Percentiles rank a stretch among this genome's conserved stretches.
Evolutionary conservation across 2,113 vertebrate species (phyloP).

Genomic region (Rhabdornis inornatus): DNA sequence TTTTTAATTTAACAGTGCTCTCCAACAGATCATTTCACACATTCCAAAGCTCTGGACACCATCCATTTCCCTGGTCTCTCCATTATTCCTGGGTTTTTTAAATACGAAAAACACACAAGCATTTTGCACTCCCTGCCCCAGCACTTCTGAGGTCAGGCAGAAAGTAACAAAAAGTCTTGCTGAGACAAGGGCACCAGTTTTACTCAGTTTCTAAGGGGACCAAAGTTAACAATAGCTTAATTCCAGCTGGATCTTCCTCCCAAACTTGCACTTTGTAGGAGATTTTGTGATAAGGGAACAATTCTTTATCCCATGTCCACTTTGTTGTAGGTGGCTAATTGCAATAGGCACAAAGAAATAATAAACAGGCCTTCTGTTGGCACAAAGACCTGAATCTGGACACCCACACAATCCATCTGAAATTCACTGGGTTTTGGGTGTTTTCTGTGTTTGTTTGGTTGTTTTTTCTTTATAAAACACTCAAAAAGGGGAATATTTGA

Average conservation of each 20-base stretch:
- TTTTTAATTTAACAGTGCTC: background rate
- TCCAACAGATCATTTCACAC: background rate
- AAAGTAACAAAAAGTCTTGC: background rate
- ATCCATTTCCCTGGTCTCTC: background rate
- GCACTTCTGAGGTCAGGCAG: background rate
- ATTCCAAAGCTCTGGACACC: background rate
- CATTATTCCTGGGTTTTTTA: background rate
- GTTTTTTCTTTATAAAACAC: background rate
- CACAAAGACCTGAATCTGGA: background rate
- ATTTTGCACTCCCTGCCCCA: background rate
- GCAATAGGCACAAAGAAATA: background rate
- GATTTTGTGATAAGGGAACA: background rate
- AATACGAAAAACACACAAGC: fast-evolving
- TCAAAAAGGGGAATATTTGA: background rate
- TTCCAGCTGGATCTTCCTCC: background rate
- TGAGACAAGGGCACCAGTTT: background rate
- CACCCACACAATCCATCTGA: background rate
- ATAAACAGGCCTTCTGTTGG: background rate
- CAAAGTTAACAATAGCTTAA: background rate
- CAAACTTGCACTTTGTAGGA: background rate
- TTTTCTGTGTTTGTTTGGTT: background rate
- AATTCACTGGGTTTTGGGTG: background rate
- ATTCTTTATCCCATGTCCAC: background rate
- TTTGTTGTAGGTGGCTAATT: background rate
- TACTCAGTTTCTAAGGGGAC: background rate